phyloP scores from a whole-genome alignment of 1,140 invertebrate species.

The Drosophila pandora region DNA sequence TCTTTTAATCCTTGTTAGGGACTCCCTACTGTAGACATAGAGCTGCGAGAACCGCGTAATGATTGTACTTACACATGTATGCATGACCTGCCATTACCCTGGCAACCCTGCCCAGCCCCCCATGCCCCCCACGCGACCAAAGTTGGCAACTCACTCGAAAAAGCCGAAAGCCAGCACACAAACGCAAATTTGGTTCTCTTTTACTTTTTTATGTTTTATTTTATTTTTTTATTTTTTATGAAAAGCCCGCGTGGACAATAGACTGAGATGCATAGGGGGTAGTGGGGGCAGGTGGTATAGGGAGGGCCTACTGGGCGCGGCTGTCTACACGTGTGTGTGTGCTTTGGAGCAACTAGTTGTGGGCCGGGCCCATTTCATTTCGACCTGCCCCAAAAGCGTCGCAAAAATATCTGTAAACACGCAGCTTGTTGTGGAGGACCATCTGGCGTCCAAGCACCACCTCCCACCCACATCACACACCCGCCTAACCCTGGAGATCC shows the following conservation, averaged over 20 bases:
- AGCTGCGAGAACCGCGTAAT: constrained; percentile 56
- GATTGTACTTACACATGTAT: constrained; percentile 79
- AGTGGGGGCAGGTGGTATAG: not conserved
- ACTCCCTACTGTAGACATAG: constrained; percentile 45
- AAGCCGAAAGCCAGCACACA: constrained; percentile 55
- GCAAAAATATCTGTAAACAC: constrained; percentile 49
- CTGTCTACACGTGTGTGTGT: constrained; percentile 30
- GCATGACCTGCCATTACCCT: constrained; percentile 59
- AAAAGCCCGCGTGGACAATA: constrained; percentile 45
- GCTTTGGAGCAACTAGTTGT: constrained; percentile 57
- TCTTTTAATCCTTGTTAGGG: not conserved
- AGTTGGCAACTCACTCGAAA: constrained; percentile 66
- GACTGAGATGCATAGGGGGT: constrained; percentile 1
- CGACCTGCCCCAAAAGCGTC: constrained; percentile 24
- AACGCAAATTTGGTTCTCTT: constrained; percentile 32
- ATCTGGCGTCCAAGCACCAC: constrained; percentile 4
- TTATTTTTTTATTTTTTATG: constrained; percentile 15
- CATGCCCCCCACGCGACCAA: constrained; percentile 6
- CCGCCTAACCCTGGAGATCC: not conserved
- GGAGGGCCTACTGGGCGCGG: constrained; percentile 18
- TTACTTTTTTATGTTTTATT: constrained; percentile 10
- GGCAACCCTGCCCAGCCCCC: not conserved
- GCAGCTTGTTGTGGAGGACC: constrained; percentile 41
- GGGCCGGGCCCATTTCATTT: constrained; percentile 37
- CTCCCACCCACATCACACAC: not conserved